Conservation (phyloP, 2,888 invertebrate genomes). For the Dynastes hyllus region DNA sequence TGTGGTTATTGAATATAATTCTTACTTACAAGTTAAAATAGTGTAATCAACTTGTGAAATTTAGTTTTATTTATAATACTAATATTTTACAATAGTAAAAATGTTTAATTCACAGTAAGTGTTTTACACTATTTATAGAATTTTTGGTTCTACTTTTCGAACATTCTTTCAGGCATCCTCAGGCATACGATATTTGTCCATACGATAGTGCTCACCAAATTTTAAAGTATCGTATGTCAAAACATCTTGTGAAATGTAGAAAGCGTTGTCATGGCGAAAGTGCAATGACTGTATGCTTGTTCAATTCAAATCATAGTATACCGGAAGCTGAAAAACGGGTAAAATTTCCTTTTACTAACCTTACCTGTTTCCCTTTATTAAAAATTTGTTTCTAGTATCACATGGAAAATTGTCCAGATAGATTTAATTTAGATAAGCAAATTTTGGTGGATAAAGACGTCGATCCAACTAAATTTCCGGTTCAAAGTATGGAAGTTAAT, state of each 20-base stretch:
- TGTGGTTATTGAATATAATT: too few relatives aligned
- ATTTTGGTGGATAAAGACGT: neutral
- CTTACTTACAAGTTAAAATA: too few relatives aligned
- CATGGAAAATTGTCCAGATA: constrained; percentile 17
- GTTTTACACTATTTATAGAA: neutral
- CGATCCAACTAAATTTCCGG: constrained; percentile 9
- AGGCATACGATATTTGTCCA: constrained; percentile 23
- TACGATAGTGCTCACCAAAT: constrained; percentile 39
- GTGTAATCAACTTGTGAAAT: too few relatives aligned
- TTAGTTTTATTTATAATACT: neutral
- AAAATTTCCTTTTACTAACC: neutral
- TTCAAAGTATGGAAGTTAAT: neutral
- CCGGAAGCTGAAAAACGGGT: constrained; percentile 12
- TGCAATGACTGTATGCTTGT: constrained; percentile 19
- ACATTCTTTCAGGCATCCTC: neutral
- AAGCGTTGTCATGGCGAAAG: constrained; percentile 15
- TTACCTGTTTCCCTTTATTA: too few relatives aligned
- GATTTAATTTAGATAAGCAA: constrained; percentile 38
- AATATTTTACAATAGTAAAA: neutral
- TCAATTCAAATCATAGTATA: constrained; percentile 34
- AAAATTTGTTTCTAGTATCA: constrained; percentile 18
- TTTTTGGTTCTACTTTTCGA: neutral
- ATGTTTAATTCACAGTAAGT: constrained; percentile 20
- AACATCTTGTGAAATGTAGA: constrained; percentile 33
- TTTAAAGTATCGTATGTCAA: constrained; percentile 19